Evolutionary conservation across 2,113 vertebrate genomes (phyloP), one percentile per base, ranked within the genome.

Genomic region (Anguilla japonica): DNA sequence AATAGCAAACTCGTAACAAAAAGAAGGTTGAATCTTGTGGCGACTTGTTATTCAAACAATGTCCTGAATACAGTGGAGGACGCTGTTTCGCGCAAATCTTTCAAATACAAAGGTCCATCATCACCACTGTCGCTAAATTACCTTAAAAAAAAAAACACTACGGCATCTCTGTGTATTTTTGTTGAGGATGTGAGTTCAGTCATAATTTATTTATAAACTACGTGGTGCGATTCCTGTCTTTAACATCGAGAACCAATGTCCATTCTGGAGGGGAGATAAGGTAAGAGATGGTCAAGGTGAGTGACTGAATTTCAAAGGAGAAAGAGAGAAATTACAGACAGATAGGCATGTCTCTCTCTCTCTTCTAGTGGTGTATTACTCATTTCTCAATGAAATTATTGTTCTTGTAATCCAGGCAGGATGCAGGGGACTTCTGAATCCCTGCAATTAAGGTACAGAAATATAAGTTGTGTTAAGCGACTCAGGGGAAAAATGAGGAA

Each of bases 271-370:
- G 71, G 83, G 60, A 34, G 7, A 43, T 56, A 82, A n/a, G 53
- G 79, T 57, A 29, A 60, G 56, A 53, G 56, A 43, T 57, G 79
- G 34, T 20, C 53, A 22, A 16, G 63, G 11, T 40, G 39, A n/a
- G n/a, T 14, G 84, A 56, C 75, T 85, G 46, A 40, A 81, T 40
- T 40, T 46, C 34, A 85, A n/a, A 40, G 39, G 39, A 11, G 75
- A 79, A 5, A 78, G 75, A 43, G 53, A 81, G 41, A 63, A 41
- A 41, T 85, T 63, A 46, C 50, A 67, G 39, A 67, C 50, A 81
- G 50, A 81, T 86, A 78, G 85, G 79, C 85, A 86, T 67, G 79
- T 26, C 43, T 40, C 39, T 82, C 79, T 82, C 79, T 81, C 79
- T 86, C 53, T 40, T 16, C 79, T 75, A 63, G 41, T 43, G 40